phyloP scores from a whole-genome alignment of 2,888 invertebrate genomes.

The Gisinianus flammeolus region DNA sequence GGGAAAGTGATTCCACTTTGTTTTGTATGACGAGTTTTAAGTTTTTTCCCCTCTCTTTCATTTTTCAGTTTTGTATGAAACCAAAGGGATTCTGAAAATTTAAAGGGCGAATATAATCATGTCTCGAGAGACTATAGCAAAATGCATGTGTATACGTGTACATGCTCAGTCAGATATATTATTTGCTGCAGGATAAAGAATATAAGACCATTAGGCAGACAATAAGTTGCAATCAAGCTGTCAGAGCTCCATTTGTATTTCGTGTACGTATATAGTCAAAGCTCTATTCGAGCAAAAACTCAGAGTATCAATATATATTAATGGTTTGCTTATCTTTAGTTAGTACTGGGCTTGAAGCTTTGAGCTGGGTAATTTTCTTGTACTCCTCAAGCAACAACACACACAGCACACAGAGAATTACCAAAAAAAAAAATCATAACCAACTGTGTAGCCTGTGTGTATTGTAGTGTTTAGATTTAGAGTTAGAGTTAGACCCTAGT shows the following conservation, averaged over 20 bases:
- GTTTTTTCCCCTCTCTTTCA: not conserved
- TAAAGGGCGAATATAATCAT: too few species aligned
- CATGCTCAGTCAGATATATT: too few species aligned
- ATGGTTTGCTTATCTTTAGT: conserved; percentile 39
- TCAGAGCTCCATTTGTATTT: conserved; percentile 35
- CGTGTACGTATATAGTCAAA: not conserved
- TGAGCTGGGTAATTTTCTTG: conserved; percentile 26
- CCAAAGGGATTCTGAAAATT: too few species aligned
- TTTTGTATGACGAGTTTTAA: not conserved
- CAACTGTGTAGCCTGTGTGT: too few species aligned
- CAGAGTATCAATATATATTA: conserved; percentile 23
- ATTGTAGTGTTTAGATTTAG: too few species aligned
- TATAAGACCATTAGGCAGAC: conserved; percentile 26
- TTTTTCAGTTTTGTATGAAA: not conserved
- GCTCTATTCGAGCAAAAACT: conserved; percentile 1
- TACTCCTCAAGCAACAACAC: not conserved
- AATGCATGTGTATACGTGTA: too few species aligned
- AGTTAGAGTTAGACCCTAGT: not conserved
- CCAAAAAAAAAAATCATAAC: too few species aligned
- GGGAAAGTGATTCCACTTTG: too few species aligned
- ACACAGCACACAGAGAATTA: not conserved
- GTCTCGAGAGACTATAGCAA: too few species aligned
- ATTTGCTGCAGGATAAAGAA: conserved; percentile 2
- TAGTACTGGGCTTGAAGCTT: too few species aligned
- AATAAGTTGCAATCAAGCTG: conserved; percentile 41